Evolutionary conservation across 2,888 invertebrate genomes (phyloP).

Genomic region (Camponotus fellah): DNA sequence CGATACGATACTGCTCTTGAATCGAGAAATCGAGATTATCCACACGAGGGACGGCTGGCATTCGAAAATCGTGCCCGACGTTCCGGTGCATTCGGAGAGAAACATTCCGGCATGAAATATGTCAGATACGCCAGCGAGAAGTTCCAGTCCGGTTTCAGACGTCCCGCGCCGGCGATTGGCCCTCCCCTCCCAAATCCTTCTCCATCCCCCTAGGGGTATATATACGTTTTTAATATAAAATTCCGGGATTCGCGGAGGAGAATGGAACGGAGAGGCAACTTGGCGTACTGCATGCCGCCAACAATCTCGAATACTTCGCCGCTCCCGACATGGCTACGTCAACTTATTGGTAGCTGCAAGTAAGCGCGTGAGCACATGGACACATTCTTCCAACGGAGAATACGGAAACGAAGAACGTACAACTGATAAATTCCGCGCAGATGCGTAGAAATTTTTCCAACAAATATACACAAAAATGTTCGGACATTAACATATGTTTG

Average conservation of each 20-base stretch:
- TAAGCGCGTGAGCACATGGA: slow-evolving; percentile 23
- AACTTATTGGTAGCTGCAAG: slow-evolving; percentile 41
- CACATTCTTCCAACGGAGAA: slow-evolving; percentile 34
- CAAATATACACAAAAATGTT: background rate
- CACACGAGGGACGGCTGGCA: slow-evolving; percentile 52
- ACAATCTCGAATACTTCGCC: slow-evolving; percentile 46
- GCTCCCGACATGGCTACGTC: slow-evolving; percentile 34
- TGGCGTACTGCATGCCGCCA: slow-evolving; percentile 14
- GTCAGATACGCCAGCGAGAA: slow-evolving; percentile 68
- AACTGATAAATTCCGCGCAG: slow-evolving; percentile 50
- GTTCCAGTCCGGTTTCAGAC: slow-evolving; percentile 66
- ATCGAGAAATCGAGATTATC: slow-evolving; percentile 59
- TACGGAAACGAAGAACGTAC: slow-evolving; percentile 37
- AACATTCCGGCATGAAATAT: slow-evolving; percentile 72
- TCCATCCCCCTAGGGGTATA: background rate
- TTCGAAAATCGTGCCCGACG: slow-evolving; percentile 60
- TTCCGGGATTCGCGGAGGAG: slow-evolving; percentile 45
- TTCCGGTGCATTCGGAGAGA: slow-evolving; percentile 68
- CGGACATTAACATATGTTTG: no score
- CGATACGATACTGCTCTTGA: slow-evolving; percentile 17
- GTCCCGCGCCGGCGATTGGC: slow-evolving; percentile 50
- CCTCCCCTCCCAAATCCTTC: background rate
- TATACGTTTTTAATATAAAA: slow-evolving; percentile 54
- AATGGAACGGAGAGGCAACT: slow-evolving; percentile 22
- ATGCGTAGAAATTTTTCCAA: slow-evolving; percentile 1